These are phyloP conservation scores for Anoncus sp. DNA, from an alignment of 2,888 invertebrate species.

Conservation along the genomic window DNA sequence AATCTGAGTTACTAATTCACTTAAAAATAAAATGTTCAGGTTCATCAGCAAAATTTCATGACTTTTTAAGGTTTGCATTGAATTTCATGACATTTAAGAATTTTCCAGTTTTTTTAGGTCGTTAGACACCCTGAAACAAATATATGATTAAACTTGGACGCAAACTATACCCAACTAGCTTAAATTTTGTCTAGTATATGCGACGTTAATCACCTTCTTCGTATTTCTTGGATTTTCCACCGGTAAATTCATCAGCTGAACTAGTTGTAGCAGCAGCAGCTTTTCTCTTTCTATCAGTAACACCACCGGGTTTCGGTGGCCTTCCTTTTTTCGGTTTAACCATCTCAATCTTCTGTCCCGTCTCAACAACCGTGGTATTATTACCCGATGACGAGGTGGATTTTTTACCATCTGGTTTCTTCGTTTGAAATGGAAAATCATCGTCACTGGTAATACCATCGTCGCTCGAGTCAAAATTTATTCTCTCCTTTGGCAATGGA, in stretches of 20 bases:
- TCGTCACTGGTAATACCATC: slow-evolving; percentile 86
- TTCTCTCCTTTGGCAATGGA: slow-evolving; percentile 89
- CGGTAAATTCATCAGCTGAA: slow-evolving; percentile 70
- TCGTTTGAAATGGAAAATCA: slow-evolving; percentile 81
- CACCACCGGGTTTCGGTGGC: slow-evolving; percentile 83
- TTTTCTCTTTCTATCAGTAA: slow-evolving; percentile 81
- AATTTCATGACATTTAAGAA: no score
- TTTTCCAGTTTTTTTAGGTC: no score
- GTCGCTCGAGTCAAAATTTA: slow-evolving; percentile 88
- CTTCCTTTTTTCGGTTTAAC: slow-evolving; percentile 80
- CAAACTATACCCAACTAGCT: no score
- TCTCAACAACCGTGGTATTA: slow-evolving; percentile 34
- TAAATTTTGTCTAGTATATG: neutral
- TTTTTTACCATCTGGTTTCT: slow-evolving; percentile 76
- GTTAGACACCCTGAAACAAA: no score
- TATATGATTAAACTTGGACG: no score
- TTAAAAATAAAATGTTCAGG: no score
- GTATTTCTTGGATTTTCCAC: slow-evolving; percentile 79
- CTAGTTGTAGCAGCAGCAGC: slow-evolving; percentile 81
- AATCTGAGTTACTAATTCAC: no score
- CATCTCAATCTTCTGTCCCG: slow-evolving; percentile 48
- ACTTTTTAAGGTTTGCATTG: no score
- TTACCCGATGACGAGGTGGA: slow-evolving; percentile 23
- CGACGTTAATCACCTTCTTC: slow-evolving; percentile 76
- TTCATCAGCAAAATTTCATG: no score